A percentile compares a stretch with the other conserved stretches of the same genome.
Conservation (phyloP, 2,113 vertebrate genomes). For the Podarcis cretensis region DNA sequence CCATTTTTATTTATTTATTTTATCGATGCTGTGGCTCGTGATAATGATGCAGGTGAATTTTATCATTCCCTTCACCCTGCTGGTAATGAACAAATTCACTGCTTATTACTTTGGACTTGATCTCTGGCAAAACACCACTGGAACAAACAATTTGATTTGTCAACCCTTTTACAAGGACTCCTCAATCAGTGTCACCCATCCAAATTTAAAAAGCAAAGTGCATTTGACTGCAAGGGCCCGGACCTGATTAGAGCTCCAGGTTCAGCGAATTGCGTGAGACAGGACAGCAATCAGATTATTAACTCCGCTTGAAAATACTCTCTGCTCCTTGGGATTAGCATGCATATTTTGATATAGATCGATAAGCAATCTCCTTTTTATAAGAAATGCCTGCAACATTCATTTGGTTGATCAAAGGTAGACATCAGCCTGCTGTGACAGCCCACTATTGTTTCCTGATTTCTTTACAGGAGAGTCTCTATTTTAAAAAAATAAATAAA, state of each 20-base stretch:
- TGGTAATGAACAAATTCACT: constrained; percentile 99
- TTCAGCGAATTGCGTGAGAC: constrained; percentile 99
- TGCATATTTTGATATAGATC: constrained; percentile 99
- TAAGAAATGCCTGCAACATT: constrained; percentile 99
- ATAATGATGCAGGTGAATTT: constrained; percentile 86
- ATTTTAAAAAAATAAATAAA: constrained; percentile 70
- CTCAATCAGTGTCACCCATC: constrained; percentile 99
- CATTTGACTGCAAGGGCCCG: constrained; percentile 99
- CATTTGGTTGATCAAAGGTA: constrained; percentile 99
- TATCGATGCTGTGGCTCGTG: constrained; percentile 74
- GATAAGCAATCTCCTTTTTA: constrained; percentile 99
- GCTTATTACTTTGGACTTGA: constrained; percentile 99
- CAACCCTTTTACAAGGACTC: constrained; percentile 99
- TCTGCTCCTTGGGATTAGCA: constrained; percentile 93
- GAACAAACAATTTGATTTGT: constrained; percentile 99
- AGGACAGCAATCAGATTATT: constrained; percentile 99
- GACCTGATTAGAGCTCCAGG: constrained; percentile 98
- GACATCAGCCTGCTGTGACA: constrained; percentile 91
- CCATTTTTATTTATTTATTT: constrained; percentile 49
- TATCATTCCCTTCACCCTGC: constrained; percentile 86
- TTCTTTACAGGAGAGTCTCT: constrained; percentile 87
- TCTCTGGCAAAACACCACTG: constrained; percentile 99
- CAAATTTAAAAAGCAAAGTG: constrained; percentile 99
- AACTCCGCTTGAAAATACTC: constrained; percentile 99
- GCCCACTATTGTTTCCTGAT: constrained; percentile 94